Evolutionary conservation across 1,140 invertebrate genomes (phyloP), one percentile per base, ranked within the genome.

Genomic region (Aleiodes sp.): DNA sequence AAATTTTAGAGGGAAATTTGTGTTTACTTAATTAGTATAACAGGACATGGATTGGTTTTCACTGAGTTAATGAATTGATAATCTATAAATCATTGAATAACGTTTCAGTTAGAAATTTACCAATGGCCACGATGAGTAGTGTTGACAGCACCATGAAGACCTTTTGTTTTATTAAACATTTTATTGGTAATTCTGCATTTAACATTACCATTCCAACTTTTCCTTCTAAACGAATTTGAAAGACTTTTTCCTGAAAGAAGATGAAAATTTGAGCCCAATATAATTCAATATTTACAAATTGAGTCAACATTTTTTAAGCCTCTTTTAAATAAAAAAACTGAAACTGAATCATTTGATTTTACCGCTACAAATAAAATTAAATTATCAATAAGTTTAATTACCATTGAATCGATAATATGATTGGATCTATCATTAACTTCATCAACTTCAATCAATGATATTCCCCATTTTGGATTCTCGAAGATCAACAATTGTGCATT

Each of bases 401-500:
- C 84, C 79, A 84, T 79, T 67, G 79, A 78, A 72, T 80, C 77
- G 10, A 81, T 63, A 59, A 83, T 71, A 69, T 84, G 78, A 3
- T 68, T 62, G 10, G 78, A 72, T 6, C 70, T 73, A 59, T 75
- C 78, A 61, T 80, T 75, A 31, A 81, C 75, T 21, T 85, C 81
- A 78, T 71, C 73, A 43, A 85, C 76, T 66, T 90, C 87, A 21
- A 91, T 81, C 1, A 91, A 80, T 73, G 86, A 85, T 8, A 93
- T 86, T 10, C 89, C 89, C 92, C 92, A 93, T 70, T 90, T 87
- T 0, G 91, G 90, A 82, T 93, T 93, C 52, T 88, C 87, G n/a
- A 90, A 86, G 10, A 91, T 86, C 12, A 93, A 80, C n/a, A 93
- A 87, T 75, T 92, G 87, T 29, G 90, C 86, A 75, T 91, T 92